Evolutionary conservation across 2,888 invertebrate genomes (phyloP).

Genomic region (Cetonia aurata): DNA sequence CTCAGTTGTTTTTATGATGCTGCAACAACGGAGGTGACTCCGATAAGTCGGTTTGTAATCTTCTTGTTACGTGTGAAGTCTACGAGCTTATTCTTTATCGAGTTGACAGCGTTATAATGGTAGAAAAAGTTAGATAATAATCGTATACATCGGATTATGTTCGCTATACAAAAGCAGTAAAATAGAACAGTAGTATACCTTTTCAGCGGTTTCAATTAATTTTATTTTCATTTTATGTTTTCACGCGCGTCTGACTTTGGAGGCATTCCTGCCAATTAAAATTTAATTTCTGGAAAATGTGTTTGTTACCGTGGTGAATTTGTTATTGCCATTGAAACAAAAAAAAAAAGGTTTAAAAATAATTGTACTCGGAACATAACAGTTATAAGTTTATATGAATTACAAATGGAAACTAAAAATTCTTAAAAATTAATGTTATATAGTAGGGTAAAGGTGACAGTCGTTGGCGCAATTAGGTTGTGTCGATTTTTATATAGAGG

Average conservation of each 20-base stretch:
- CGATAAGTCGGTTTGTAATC: slow-evolving; percentile 21
- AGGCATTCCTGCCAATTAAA: slow-evolving; percentile 27
- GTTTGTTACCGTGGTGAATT: background rate
- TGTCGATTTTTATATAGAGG: too few relatives aligned
- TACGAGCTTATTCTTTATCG: slow-evolving; percentile 2
- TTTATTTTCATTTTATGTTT: background rate
- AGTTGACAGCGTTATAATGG: slow-evolving; percentile 24
- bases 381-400: too few relatives aligned
- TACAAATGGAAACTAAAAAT: too few relatives aligned
- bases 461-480: too few relatives aligned
- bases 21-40: slow-evolving; percentile 8
- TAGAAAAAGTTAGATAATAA: slow-evolving; percentile 9
- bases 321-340: background rate
- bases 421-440: background rate
- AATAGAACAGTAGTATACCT: slow-evolving; percentile 8
- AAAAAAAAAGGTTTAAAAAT: too few relatives aligned
- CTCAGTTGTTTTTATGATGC: slow-evolving; percentile 11
- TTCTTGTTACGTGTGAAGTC: slow-evolving; percentile 15
- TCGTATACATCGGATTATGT: slow-evolving; percentile 14
- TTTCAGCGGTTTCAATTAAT: slow-evolving; percentile 13
- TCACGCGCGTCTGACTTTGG: background rate
- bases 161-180: background rate
- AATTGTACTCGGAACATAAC: too few relatives aligned
- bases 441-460: too few relatives aligned
- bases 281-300: slow-evolving; percentile 14